A percentile compares a stretch with the other conserved stretches of the same genome.
Conservation (phyloP, 1,140 invertebrate genomes). For the Drosophila tani region DNA sequence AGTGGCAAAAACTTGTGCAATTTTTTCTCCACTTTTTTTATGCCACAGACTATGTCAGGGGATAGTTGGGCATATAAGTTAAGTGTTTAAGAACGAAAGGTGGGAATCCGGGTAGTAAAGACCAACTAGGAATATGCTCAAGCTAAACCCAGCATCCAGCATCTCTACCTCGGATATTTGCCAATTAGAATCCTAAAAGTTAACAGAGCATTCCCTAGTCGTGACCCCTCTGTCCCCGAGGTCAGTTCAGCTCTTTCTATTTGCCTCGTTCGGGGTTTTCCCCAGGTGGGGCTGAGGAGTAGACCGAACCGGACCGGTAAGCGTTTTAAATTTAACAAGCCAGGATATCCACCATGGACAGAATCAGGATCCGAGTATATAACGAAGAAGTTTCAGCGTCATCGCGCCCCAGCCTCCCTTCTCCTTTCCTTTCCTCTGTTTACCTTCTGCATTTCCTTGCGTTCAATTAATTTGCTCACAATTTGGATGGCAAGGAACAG, state of each 20-base stretch:
- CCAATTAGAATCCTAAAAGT: conserved; percentile 22
- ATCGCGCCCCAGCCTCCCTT: conserved; percentile 13
- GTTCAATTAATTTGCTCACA: conserved; percentile 83
- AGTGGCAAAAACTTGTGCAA: conserved; percentile 68
- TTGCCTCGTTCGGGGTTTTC: conserved; percentile 28
- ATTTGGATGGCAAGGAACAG: conserved; percentile 65
- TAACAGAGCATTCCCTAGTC: conserved; percentile 26
- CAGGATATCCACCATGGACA: conserved; percentile 31
- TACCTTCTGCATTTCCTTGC: conserved; percentile 78
- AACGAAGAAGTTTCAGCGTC: conserved; percentile 35
- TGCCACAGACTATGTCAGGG: conserved; percentile 8
- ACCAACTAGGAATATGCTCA: not conserved
- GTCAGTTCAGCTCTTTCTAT: conserved; percentile 30
- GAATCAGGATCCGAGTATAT: conserved; percentile 46
- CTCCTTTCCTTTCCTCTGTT: conserved; percentile 39
- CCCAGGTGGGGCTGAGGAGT: conserved; percentile 16
- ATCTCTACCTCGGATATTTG: not conserved
- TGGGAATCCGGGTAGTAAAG: not conserved
- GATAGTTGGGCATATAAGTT: conserved; percentile 21
- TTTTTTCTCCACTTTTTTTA: conserved; percentile 37
- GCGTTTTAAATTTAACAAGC: conserved; percentile 77
- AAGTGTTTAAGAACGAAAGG: not conserved
- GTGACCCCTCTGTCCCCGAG: conserved; percentile 22
- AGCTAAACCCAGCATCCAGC: too few species aligned
- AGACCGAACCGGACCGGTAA: conserved; percentile 35